Base-by-base conservation (phyloP, 2,888 invertebrate genomes). In the Tillus elongatus region DNA sequence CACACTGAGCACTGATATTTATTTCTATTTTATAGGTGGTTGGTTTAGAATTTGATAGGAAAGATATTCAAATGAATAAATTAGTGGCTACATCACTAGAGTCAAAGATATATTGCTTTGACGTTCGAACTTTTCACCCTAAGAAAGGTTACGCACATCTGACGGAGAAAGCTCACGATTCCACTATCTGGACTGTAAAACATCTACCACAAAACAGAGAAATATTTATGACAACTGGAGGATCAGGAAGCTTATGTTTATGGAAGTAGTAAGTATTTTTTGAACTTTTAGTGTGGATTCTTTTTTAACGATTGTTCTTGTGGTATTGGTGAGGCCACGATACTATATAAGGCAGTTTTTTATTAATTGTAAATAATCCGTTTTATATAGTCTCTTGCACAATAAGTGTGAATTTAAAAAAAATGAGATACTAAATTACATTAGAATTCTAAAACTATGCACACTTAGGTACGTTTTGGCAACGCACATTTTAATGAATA, bases 151-250 rank as follows among this genome's bases (percentile, higher is more conserved):
- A 88, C 64, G 78, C 88, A 2, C 74, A 72, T 56, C 71, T 76
- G 38, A 61, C 60, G 16, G 71, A 66, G 44, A 64, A 60, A 37
- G 71, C 70, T 0, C 71, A 72, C 39, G 56, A 61, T 9, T 86
- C 93, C 1, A 96, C 95, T 0, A 77, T 96, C 15, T 96, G 95
- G 96, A 68, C 79, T 14, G 83, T 77, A 1, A 77, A 78, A 26
- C 95, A 96, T 69, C 64, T 93, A 33, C 96, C 96, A 0, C 95
- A 95, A 64, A 93, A 96, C 62, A 72, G 95, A 35, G 95, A 96
- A 58, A 66, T 96, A 12, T 96, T 95, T 58, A 73, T 86, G 54
- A 91, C 93, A 0, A 81, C 85, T 41, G 90, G 93, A 2, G 96
- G 96, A 1, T 79, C 78, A 47, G 96, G 96, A 4, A 82, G 88